Evolutionary conservation across 1,140 invertebrate genomes (phyloP), one percentile per base, ranked within the genome.

Genomic region (Bombus fervidus): DNA sequence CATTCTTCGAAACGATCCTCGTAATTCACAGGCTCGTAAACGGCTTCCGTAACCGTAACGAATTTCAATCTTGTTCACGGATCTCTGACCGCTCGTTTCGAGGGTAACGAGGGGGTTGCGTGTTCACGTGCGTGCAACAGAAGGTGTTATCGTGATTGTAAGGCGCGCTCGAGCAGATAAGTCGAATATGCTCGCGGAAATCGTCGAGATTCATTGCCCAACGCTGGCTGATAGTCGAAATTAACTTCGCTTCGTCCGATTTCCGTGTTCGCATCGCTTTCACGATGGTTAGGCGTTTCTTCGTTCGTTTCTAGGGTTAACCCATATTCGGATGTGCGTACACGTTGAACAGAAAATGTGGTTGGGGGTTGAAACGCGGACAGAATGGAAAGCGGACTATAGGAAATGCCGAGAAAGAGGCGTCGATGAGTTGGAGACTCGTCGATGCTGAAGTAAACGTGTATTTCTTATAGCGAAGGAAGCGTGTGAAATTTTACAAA

Each of bases 21-120:
- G 31, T 62, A 75, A 64, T 34, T 34, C 31, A 66, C 15, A 22
- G 13, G 31, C 31, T 66, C 64, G 43, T 72, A 59, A 80, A 34
- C 22, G 31, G 53, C 59, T 75, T 66, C 43, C 59, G 62, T 59
- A 86, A 18, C 64, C 43, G 68, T 39, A 47, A 28, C 43, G 74
- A 53, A 72, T 78, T 73, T 62, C 59, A 85, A 86, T 88, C 88
- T 88, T 18, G 59, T 37, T 47, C 34, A 41, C 22, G 74, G 57
- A 89, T 89, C 88, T 89, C 53, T 77, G 62, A 43, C 78, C 86
- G 84, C 66, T 68, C 66, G 9, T 53, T 88, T 87, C 62, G 71
- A 28, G 66, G 85, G 22, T 89, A 89, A 89, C 88, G 88, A 86
- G 68, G 69, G 66, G 66, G 71, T 89, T 86, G 88, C 88, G 74